phyloP scores from a whole-genome alignment of 2,888 invertebrate genomes.

The Lasioglossum marginatum region DNA sequence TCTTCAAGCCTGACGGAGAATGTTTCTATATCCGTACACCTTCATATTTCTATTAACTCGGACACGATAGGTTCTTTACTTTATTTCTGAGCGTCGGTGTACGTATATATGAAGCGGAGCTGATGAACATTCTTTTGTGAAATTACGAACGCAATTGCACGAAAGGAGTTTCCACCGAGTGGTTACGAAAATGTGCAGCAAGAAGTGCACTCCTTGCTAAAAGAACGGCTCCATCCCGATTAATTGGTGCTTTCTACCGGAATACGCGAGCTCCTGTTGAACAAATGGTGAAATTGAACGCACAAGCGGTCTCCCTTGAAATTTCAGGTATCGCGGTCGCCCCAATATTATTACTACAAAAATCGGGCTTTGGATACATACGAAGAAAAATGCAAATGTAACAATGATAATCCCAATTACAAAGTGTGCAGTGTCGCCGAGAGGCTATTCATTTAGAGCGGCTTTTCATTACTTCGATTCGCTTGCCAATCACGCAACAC shows the following conservation, averaged over 20 bases:
- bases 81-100: not conserved
- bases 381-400: not conserved
- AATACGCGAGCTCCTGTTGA: too few relatives aligned
- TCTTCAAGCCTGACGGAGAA: too few relatives aligned
- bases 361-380: not conserved
- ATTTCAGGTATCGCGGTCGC: not conserved
- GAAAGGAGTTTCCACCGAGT: not conserved
- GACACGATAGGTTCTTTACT: not conserved
- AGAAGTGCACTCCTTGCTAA: not conserved
- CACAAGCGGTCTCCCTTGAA: not conserved
- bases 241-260: not conserved
- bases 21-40: not conserved
- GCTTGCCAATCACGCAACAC: constrained; percentile 27
- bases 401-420: constrained; percentile 12
- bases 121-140: not conserved
- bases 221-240: not conserved
- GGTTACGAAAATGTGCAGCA: not conserved
- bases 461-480: constrained; percentile 48
- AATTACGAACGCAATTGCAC: not conserved
- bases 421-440: not conserved
- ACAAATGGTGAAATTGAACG: not conserved
- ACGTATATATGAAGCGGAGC: not conserved
- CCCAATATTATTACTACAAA: not conserved
- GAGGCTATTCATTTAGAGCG: constrained; percentile 44
- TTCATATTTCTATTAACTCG: not conserved